Conservation (phyloP, 1,140 invertebrate species). For the Ephestia elutella region DNA sequence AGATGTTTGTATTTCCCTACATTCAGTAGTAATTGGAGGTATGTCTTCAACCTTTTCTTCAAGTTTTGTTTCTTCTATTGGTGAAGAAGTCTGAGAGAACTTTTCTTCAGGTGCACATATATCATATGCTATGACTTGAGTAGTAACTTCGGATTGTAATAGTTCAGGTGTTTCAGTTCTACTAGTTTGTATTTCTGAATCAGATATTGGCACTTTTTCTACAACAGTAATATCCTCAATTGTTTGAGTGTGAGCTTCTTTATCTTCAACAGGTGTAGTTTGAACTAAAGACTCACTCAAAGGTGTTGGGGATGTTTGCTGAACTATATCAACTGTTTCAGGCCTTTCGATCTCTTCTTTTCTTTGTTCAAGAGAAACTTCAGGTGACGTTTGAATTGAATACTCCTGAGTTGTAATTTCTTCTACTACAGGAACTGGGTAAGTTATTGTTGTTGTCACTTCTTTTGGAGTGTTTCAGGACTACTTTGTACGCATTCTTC, state of each 20-base stretch:
- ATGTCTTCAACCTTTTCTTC: constrained; percentile 30
- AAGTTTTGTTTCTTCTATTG: constrained; percentile 14
- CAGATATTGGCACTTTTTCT: constrained; percentile 40
- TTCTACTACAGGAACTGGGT: constrained; percentile 76
- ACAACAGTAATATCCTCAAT: constrained; percentile 32
- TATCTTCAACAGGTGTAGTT: constrained; percentile 69
- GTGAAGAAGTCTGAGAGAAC: constrained; percentile 60
- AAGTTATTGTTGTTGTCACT: constrained; percentile 72
- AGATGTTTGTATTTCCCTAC: constrained; percentile 67
- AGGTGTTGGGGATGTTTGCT: constrained; percentile 75
- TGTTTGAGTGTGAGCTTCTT: constrained; percentile 56
- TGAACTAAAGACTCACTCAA: constrained; percentile 70
- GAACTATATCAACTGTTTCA: constrained; percentile 71
- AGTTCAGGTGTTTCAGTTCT: constrained; percentile 45
- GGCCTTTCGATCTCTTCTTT: constrained; percentile 55
- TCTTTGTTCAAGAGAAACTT: constrained; percentile 56
- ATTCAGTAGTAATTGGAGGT: constrained; percentile 39
- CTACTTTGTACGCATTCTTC: constrained; percentile 75
- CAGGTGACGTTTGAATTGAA: constrained; percentile 78
- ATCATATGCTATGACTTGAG: constrained; percentile 62
- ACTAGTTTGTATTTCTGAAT: constrained; percentile 59
- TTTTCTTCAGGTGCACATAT: constrained; percentile 61
- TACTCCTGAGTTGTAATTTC: constrained; percentile 70
- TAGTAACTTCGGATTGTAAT: constrained; percentile 47
- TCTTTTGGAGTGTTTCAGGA: constrained; percentile 62